Evolutionary conservation across 2,888 invertebrate species (phyloP).

Genomic region (Cantharis rufa): DNA sequence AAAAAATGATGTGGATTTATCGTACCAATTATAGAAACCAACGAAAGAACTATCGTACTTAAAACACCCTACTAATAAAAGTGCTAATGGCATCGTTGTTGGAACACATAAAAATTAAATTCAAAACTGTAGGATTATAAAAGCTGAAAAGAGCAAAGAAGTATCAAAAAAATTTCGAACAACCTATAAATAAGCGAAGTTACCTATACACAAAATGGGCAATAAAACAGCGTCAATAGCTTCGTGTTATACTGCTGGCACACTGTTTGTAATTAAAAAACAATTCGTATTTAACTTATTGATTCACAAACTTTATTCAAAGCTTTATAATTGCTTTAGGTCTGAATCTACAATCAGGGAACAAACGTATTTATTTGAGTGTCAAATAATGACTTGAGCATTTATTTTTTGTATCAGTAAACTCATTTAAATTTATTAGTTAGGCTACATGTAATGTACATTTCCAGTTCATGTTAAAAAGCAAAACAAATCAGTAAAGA

Average conservation of each 20-base stretch:
- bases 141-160: not conserved
- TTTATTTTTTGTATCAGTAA: not conserved
- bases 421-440: not conserved
- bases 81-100: too few species aligned
- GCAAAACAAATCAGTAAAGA: not conserved
- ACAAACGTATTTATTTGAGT: not conserved
- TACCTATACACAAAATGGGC: not conserved
- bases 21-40: too few species aligned
- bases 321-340: not conserved
- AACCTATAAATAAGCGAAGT: not conserved
- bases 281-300: not conserved
- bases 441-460: not conserved
- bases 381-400: not conserved
- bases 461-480: not conserved
- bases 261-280: not conserved
- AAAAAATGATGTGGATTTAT: too few species aligned
- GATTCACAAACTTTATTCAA: not conserved
- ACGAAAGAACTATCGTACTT: too few species aligned
- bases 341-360: not conserved
- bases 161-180: not conserved
- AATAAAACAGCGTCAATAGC: not conserved
- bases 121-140: not conserved
- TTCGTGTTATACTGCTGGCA: not conserved
- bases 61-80: too few species aligned
- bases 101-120: not conserved